phyloP scores from a whole-genome alignment of 2,797 vertebrate genomes.

The Myotis daubentonii region DNA sequence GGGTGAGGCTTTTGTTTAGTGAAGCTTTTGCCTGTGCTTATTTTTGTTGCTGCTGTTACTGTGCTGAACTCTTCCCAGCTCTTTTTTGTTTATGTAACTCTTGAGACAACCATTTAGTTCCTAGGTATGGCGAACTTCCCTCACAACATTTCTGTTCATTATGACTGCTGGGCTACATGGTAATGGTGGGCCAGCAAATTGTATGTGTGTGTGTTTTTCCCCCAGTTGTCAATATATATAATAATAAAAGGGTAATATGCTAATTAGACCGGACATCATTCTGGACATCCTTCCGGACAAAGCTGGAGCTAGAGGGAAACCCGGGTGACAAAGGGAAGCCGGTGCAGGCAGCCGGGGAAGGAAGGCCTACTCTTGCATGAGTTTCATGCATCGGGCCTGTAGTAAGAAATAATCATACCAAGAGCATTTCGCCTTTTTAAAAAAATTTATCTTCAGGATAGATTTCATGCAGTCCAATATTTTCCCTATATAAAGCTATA shows the following conservation, averaged over 20 bases:
- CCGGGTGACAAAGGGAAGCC: too few relatives aligned
- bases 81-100: constrained; percentile 48
- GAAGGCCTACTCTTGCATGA: too few relatives aligned
- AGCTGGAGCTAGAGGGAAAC: too few relatives aligned
- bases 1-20: neutral
- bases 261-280: too few relatives aligned
- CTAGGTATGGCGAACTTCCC: neutral
- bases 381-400: too few relatives aligned
- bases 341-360: too few relatives aligned
- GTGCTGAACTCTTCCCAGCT: constrained; percentile 4
- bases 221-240: neutral
- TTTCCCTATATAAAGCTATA: neutral
- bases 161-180: constrained; percentile 35
- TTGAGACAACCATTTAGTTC: constrained; percentile 47
- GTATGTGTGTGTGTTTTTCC: neutral
- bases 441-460: constrained; percentile 16
- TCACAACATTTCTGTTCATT: constrained; percentile 37
- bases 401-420: constrained; percentile 48
- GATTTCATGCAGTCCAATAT: neutral
- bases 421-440: neutral
- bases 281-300: too few relatives aligned
- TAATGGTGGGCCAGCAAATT: neutral
- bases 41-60: neutral
- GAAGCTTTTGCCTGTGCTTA: neutral
- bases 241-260: too few relatives aligned